A percentile compares a stretch with the other conserved stretches of the same genome.
Evolutionary conservation across 2,888 invertebrate genomes (phyloP).

Genomic region (Thera britannica): DNA sequence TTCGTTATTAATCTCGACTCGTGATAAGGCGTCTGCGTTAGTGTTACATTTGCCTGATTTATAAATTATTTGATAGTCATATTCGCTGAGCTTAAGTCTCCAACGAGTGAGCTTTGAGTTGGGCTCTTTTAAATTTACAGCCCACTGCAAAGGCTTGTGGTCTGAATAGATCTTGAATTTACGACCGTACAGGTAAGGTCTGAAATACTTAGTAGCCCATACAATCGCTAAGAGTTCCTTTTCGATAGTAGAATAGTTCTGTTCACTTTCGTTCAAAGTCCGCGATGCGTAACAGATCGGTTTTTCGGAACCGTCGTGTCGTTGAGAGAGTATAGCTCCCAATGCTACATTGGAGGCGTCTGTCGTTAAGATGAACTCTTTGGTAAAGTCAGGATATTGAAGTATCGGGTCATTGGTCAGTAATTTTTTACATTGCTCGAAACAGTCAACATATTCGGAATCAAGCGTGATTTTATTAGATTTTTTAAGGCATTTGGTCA

Average conservation of each 20-base stretch:
- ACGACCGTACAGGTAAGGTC: constrained; percentile 52
- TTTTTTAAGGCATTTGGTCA: constrained; percentile 13
- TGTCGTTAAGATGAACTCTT: constrained; percentile 43
- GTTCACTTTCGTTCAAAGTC: constrained; percentile 48
- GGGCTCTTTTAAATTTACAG: constrained; percentile 15
- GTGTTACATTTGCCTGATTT: constrained; percentile 48
- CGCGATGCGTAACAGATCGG: constrained; percentile 36
- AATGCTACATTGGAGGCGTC: constrained; percentile 52
- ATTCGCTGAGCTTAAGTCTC: constrained; percentile 42
- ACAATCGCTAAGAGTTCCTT: constrained; percentile 53
- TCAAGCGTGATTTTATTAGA: constrained; percentile 13
- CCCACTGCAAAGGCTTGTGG: constrained; percentile 49
- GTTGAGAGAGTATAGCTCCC: constrained; percentile 46
- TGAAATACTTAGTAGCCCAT: constrained; percentile 35
- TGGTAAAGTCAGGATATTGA: constrained; percentile 53
- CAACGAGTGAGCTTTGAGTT: constrained; percentile 42
- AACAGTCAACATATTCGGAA: constrained; percentile 40
- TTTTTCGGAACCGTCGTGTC: constrained; percentile 36
- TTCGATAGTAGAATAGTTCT: constrained; percentile 45
- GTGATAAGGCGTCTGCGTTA: constrained; percentile 25
- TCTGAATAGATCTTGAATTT: constrained; percentile 58
- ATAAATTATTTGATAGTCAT: constrained; percentile 32
- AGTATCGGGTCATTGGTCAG: constrained; percentile 50
- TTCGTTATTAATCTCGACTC: constrained; percentile 37
- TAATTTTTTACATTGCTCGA: constrained; percentile 39